Evolutionary conservation across 2,888 invertebrate species (phyloP).

Genomic region (Pyrgus malvae): DNA sequence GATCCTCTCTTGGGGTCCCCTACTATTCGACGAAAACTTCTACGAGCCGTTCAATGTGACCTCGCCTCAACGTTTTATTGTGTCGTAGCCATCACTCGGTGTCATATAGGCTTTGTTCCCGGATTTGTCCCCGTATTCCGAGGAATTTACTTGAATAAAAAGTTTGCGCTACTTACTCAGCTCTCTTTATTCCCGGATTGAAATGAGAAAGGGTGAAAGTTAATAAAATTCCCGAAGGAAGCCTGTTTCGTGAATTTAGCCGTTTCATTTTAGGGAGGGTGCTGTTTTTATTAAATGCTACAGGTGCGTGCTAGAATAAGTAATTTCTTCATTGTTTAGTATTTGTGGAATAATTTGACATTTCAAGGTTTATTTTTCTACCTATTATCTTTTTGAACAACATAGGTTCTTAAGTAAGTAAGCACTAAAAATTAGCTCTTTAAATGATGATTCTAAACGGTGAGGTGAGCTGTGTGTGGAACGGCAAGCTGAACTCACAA

Average conservation of each 20-base stretch:
- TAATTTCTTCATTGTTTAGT: slow-evolving; percentile 9
- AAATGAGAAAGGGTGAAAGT: slow-evolving; percentile 42
- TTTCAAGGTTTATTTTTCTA: too few relatives aligned
- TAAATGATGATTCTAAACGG: too few relatives aligned
- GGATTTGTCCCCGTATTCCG: slow-evolving; percentile 10
- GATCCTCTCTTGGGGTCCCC: too few relatives aligned
- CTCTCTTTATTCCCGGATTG: slow-evolving; percentile 44
- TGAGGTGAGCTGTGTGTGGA: too few relatives aligned
- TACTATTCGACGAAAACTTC: too few relatives aligned
- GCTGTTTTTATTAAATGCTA: slow-evolving; percentile 21
- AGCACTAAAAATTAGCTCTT: too few relatives aligned
- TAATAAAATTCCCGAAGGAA: slow-evolving; percentile 33
- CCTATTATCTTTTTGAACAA: too few relatives aligned
- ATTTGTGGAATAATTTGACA: too few relatives aligned
- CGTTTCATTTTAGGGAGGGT: slow-evolving; percentile 12
- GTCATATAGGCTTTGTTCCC: slow-evolving; percentile 6
- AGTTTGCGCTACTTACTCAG: slow-evolving; percentile 8
- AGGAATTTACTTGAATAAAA: slow-evolving; percentile 12
- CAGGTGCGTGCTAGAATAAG: slow-evolving; percentile 14
- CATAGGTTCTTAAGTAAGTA: too few relatives aligned
- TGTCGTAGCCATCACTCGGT: neutral
- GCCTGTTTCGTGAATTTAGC: slow-evolving; percentile 28
- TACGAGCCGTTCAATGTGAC: slow-evolving; percentile 6
- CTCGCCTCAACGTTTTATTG: neutral
- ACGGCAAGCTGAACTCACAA: too few relatives aligned